A percentile compares a stretch with the other conserved stretches of the same genome.
phyloP scores from a whole-genome alignment of 2,797 vertebrate species.

The Schizopygopsis pylzovi region DNA sequence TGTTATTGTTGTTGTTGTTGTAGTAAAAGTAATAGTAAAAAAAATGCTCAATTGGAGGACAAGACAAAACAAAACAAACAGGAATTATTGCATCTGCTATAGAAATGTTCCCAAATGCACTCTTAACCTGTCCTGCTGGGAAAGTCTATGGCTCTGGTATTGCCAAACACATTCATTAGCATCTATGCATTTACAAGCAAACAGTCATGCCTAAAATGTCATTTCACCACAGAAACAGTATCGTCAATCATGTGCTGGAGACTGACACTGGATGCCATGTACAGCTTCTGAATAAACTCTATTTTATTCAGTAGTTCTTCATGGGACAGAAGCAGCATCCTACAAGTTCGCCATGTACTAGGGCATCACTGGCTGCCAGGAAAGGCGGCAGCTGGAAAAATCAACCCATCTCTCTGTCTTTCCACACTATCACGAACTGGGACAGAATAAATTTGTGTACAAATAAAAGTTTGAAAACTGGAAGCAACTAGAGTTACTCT shows the following conservation, averaged over 20 bases:
- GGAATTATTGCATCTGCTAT: background rate
- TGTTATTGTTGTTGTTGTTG: too few species aligned
- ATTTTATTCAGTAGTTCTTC: conserved; percentile 15
- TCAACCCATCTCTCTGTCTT: background rate
- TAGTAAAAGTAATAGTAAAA: too few species aligned
- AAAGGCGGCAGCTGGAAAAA: background rate
- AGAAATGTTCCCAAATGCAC: conserved; percentile 36
- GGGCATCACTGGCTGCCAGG: conserved; percentile 10
- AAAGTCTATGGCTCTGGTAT: conserved; percentile 12
- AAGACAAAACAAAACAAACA: background rate
- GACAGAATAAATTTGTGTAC: conserved; percentile 3
- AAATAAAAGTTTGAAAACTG: background rate
- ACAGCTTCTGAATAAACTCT: background rate
- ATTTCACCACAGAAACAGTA: conserved; percentile 45
- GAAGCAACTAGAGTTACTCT: background rate
- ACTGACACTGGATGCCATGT: background rate
- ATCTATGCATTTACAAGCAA: conserved; percentile 48
- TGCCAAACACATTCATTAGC: conserved; percentile 56
- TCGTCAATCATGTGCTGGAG: conserved; percentile 55
- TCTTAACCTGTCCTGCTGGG: conserved; percentile 41
- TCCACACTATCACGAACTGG: conserved; percentile 8
- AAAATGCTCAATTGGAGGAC: background rate
- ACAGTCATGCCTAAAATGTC: conserved; percentile 38
- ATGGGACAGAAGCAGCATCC: background rate
- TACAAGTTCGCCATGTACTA: background rate